A percentile compares a stretch with the other conserved stretches of the same genome.
These are phyloP conservation scores for Phoeniculus purpureus DNA, from an alignment of 2,797 vertebrate species.

Conservation along the genomic window DNA sequence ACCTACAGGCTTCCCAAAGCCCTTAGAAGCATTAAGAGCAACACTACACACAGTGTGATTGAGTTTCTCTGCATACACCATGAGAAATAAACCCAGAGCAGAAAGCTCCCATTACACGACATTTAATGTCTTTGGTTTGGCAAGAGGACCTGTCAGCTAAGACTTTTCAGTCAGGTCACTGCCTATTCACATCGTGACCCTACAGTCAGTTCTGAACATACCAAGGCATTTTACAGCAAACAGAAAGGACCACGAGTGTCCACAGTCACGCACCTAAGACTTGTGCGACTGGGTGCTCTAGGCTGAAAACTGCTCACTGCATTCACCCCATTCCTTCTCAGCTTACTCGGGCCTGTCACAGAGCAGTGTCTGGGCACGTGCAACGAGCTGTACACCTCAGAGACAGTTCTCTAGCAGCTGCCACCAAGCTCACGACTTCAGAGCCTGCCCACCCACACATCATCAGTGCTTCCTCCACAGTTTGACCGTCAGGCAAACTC, in stretches of 20 bases:
- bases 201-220: background rate
- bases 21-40: background rate
- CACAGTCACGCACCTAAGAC: background rate
- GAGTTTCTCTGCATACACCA: background rate
- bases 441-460: background rate
- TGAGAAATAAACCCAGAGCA: background rate
- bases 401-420: background rate
- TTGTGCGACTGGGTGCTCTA: rapidly evolving
- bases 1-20: background rate
- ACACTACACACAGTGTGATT: background rate
- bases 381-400: background rate
- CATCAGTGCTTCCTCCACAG: background rate
- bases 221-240: background rate
- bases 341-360: background rate
- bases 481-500: background rate
- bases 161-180: background rate
- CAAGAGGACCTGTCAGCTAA: background rate
- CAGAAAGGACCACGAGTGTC: background rate
- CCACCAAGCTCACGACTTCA: background rate
- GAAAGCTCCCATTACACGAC: background rate
- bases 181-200: background rate
- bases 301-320: background rate
- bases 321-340: background rate
- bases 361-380: background rate
- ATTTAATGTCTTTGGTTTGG: background rate